phyloP scores from a whole-genome alignment of 2,888 invertebrate species.

The Troides oblongomaculatus region DNA sequence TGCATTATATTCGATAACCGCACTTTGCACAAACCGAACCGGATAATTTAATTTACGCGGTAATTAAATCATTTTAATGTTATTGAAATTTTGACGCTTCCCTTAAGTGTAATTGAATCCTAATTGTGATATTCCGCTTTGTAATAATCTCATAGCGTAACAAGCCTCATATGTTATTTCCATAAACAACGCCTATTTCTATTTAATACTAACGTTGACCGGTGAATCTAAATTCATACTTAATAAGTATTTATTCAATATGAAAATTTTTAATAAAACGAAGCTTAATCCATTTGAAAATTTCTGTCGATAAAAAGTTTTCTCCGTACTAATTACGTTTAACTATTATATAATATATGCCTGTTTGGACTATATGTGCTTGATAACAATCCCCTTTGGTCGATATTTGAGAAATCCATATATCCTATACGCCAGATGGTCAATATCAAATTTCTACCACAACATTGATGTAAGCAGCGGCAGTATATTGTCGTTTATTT shows the following conservation, averaged over 20 bases:
- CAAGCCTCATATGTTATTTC: not conserved
- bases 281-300: too few species aligned
- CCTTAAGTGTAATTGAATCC: not conserved
- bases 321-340: too few species aligned
- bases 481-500: not conserved
- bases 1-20: not conserved
- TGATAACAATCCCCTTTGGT: not conserved
- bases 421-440: not conserved
- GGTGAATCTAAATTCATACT: too few species aligned
- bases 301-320: too few species aligned
- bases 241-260: too few species aligned
- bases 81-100: not conserved
- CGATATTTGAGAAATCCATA: not conserved
- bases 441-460: conserved; percentile 12
- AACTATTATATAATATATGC: too few species aligned
- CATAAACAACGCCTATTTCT: not conserved
- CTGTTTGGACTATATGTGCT: too few species aligned
- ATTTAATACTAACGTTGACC: not conserved
- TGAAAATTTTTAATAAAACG: too few species aligned
- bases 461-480: conserved; percentile 8
- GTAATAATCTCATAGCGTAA: not conserved
- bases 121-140: not conserved
- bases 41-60: not conserved
- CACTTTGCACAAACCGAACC: not conserved
- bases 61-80: not conserved